phyloP scores from a whole-genome alignment of 2,797 vertebrate species.

The Poeciliopsis infans region DNA sequence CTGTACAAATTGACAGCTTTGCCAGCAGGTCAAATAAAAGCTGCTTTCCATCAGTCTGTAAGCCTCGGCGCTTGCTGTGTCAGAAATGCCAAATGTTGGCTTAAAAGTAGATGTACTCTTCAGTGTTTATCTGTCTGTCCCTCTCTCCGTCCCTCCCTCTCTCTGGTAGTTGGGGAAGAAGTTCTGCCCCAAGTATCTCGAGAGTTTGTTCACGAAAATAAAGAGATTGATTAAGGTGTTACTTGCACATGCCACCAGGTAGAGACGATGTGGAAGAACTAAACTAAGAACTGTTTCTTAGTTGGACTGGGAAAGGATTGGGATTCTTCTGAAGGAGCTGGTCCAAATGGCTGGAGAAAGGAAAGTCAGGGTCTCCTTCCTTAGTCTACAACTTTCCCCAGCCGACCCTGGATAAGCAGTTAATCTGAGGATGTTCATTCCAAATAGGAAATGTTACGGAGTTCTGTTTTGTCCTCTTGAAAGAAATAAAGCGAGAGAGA shows the following conservation, averaged over 20 bases:
- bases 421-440: background rate
- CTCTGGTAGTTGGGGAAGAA: background rate
- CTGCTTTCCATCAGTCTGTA: conserved; percentile 48
- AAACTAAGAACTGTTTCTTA: background rate
- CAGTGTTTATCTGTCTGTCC: background rate
- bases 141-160: too few species aligned
- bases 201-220: background rate
- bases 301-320: background rate
- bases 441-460: too few species aligned
- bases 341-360: background rate
- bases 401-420: background rate
- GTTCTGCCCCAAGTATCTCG: background rate
- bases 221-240: background rate
- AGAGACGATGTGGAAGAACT: background rate
- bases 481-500: too few species aligned
- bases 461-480: too few species aligned
- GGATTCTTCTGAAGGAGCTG: background rate
- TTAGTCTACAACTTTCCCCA: background rate
- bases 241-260: background rate
- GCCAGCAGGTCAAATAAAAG: conserved; percentile 53
- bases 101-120: conserved; percentile 20
- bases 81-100: conserved; percentile 28
- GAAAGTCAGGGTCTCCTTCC: background rate
- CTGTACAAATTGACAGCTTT: conserved; percentile 58
- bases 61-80: conserved; percentile 16